Evolutionary conservation across 1,140 invertebrate species (phyloP).

Genomic region (Brachionus calyciflorus): DNA sequence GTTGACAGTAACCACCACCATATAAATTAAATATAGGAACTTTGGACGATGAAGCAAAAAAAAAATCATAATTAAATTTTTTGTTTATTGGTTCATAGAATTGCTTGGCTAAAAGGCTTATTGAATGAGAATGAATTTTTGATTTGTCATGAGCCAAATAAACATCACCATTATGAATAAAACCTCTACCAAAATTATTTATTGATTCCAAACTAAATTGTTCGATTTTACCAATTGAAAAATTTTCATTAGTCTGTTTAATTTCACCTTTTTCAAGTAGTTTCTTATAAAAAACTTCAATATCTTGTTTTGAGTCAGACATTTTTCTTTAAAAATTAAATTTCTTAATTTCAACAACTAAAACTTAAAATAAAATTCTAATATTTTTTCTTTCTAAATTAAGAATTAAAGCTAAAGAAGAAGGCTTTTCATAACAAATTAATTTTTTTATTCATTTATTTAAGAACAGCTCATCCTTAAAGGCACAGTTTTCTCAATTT

Average conservation of each 20-base stretch:
- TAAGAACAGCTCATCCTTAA: too few species aligned
- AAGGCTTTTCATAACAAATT: too few species aligned
- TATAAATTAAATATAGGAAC: background rate
- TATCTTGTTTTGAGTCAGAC: background rate
- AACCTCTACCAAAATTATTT: constrained; percentile 5
- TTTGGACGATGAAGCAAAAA: constrained; percentile 9
- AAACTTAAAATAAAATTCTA: too few species aligned
- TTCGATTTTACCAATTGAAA: background rate
- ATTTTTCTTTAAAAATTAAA: too few species aligned
- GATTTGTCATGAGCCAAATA: background rate
- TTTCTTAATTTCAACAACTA: too few species aligned
- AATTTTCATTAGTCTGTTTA: background rate
- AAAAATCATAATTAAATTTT: constrained; percentile 27
- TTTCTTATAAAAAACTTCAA: background rate
- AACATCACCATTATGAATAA: background rate
- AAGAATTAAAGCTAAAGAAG: too few species aligned
- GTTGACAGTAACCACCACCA: background rate
- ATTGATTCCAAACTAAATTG: background rate
- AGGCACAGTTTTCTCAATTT: too few species aligned
- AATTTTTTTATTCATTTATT: too few species aligned
- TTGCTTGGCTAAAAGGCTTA: background rate
- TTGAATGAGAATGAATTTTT: constrained; percentile 10
- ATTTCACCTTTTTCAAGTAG: background rate
- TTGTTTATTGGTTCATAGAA: constrained; percentile 15
- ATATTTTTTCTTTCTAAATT: too few species aligned